Evolutionary conservation across 64 coral and sea anemone genomes (phyloP).

Genomic region (Platygyra sinensis): DNA sequence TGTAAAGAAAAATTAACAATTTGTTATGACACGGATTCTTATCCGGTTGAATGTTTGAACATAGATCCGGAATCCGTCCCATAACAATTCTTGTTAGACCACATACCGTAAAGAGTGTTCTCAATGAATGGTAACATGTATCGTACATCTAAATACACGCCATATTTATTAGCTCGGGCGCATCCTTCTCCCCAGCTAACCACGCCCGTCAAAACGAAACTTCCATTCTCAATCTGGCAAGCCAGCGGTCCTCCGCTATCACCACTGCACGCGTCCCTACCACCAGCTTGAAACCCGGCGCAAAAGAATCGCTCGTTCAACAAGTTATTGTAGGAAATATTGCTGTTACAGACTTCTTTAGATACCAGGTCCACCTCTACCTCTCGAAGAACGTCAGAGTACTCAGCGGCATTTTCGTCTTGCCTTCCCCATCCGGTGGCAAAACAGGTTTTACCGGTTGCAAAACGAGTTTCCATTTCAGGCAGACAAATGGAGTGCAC

Average conservation of each 20-base stretch:
- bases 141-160: slow-evolving; percentile 89
- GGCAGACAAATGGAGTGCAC: slow-evolving; percentile 47
- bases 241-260: slow-evolving; percentile 78
- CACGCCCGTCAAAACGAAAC: slow-evolving; percentile 79
- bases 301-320: slow-evolving; percentile 74
- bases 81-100: not conserved
- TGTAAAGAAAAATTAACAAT: too few species aligned
- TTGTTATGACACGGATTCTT: too few species aligned
- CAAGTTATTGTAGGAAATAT: slow-evolving; percentile 61
- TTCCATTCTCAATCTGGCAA: slow-evolving; percentile 77
- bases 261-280: slow-evolving; percentile 61
- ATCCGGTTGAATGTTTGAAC: too few species aligned
- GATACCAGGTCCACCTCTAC: slow-evolving; percentile 61
- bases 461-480: slow-evolving; percentile 24
- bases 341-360: slow-evolving; percentile 76
- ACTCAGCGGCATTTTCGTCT: slow-evolving; percentile 30
- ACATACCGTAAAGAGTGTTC: slow-evolving; percentile 52
- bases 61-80: too few species aligned
- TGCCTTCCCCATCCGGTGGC: slow-evolving; percentile 91
- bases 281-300: slow-evolving; percentile 65
- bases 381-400: slow-evolving; percentile 76
- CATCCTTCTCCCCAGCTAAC: slow-evolving; percentile 90
- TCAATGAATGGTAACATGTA: slow-evolving; percentile 74
- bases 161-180: slow-evolving; percentile 89
- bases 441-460: slow-evolving; percentile 69